Evolutionary conservation across 1,140 invertebrate genomes (phyloP).

Genomic region (Tribolium castaneum): DNA sequence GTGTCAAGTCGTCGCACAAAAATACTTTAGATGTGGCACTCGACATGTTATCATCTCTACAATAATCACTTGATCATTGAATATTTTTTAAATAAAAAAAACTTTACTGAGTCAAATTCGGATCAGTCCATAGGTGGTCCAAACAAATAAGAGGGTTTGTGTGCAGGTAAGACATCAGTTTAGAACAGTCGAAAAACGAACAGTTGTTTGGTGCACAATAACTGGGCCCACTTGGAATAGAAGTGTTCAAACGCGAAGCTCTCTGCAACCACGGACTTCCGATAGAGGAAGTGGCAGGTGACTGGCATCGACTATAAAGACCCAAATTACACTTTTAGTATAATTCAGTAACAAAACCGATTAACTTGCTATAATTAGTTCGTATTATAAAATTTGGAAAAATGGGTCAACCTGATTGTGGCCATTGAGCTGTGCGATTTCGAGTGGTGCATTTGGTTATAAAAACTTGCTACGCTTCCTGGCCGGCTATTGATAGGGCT

Average conservation of each 20-base stretch:
- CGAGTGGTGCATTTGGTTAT: slow-evolving; percentile 62
- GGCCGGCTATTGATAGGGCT: slow-evolving; percentile 55
- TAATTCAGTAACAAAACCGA: too few species aligned
- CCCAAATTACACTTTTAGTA: too few species aligned
- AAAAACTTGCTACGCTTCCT: slow-evolving; percentile 44
- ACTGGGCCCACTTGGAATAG: neutral
- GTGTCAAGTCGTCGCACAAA: slow-evolving; percentile 83
- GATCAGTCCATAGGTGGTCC: slow-evolving; percentile 90
- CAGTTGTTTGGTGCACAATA: neutral
- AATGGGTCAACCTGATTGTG: slow-evolving; percentile 60
- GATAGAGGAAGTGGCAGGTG: slow-evolving; percentile 53
- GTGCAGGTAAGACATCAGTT: slow-evolving; percentile 48
- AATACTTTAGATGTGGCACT: slow-evolving; percentile 82
- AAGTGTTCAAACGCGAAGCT: slow-evolving; percentile 34
- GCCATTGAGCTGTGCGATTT: slow-evolving; percentile 74
- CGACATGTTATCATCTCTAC: slow-evolving; percentile 63
- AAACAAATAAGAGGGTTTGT: slow-evolving; percentile 84
- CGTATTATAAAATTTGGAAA: too few species aligned
- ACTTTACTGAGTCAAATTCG: slow-evolving; percentile 57
- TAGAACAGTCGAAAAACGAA: slow-evolving; percentile 54
- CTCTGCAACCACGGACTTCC: slow-evolving; percentile 50
- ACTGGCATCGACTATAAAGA: slow-evolving; percentile 59
- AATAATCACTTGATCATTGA: slow-evolving; percentile 44
- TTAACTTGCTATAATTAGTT: too few species aligned
- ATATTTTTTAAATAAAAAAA: slow-evolving; percentile 56